phyloP scores from a whole-genome alignment of 2,888 invertebrate genomes.

The Malacosoma neustria region DNA sequence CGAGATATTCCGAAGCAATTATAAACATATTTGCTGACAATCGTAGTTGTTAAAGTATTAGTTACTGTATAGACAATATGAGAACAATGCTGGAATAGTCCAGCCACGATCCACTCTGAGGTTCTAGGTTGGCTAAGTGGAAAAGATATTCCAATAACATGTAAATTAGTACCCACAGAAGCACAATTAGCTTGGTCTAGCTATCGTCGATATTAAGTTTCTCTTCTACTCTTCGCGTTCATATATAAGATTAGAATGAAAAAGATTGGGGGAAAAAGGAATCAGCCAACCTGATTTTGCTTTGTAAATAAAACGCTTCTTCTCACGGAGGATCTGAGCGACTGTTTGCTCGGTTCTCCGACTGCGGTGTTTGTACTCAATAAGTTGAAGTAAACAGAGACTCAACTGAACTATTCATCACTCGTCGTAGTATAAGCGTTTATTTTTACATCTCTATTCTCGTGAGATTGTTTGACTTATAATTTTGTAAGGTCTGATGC shows the following conservation, averaged over 20 bases:
- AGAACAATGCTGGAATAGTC: too few species aligned
- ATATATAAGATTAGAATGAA: too few species aligned
- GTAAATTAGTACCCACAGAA: too few species aligned
- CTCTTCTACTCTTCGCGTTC: too few species aligned
- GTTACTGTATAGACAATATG: conserved; percentile 22
- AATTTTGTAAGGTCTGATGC: not conserved
- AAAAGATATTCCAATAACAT: too few species aligned
- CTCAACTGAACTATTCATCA: conserved; percentile 28
- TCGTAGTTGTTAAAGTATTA: conserved; percentile 26
- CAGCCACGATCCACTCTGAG: too few species aligned
- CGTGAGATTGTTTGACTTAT: not conserved
- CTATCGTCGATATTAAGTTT: too few species aligned
- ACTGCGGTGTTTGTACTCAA: conserved; percentile 44
- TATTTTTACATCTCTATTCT: not conserved
- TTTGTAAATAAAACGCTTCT: conserved; percentile 6
- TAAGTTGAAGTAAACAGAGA: conserved; percentile 43
- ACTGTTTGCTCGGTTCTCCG: conserved; percentile 24
- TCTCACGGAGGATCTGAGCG: conserved; percentile 8
- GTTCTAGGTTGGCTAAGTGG: too few species aligned
- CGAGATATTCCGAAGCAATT: not conserved
- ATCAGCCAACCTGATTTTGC: conserved; percentile 3
- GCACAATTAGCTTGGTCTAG: too few species aligned
- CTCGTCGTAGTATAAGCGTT: conserved; percentile 15
- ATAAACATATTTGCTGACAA: not conserved
- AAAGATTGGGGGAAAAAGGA: too few species aligned